Evolutionary conservation across 2,797 vertebrate species (phyloP).

Genomic region (Poeciliopsis infans): DNA sequence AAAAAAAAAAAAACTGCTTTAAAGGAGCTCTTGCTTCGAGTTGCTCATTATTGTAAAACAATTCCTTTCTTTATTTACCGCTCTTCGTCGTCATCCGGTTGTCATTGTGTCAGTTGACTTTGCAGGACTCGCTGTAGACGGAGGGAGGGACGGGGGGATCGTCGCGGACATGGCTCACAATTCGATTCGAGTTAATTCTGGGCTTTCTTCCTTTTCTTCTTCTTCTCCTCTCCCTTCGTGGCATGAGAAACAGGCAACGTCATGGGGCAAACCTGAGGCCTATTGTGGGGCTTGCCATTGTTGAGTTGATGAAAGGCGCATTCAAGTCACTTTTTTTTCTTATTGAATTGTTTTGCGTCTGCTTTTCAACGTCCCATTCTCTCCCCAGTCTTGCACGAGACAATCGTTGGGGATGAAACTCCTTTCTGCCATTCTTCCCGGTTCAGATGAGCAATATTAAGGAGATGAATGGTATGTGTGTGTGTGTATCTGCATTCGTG

Average conservation of each 20-base stretch:
- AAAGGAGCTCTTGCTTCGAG: background rate
- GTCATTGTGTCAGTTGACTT: constrained; percentile 56
- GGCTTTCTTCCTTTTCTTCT: constrained; percentile 10
- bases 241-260: constrained; percentile 74
- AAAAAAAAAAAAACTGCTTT: constrained; percentile 11
- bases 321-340: constrained; percentile 83
- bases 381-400: constrained; percentile 71
- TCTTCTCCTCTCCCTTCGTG: constrained; percentile 42
- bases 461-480: constrained; percentile 75
- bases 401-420: constrained; percentile 83
- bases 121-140: constrained; percentile 19
- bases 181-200: constrained; percentile 62
- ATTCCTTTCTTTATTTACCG: constrained; percentile 13
- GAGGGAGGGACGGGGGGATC: constrained; percentile 8
- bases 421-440: constrained; percentile 70
- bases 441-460: constrained; percentile 80
- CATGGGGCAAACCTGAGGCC: constrained; percentile 78
- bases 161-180: constrained; percentile 49
- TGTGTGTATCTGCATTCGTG: constrained; percentile 34
- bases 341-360: constrained; percentile 83
- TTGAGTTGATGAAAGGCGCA: constrained; percentile 80
- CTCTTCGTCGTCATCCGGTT: constrained; percentile 17
- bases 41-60: constrained; percentile 6
- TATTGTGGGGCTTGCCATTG: constrained; percentile 77
- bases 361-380: constrained; percentile 79